A percentile compares a stretch with the other conserved stretches of the same genome.
Evolutionary conservation across 1,140 invertebrate species (phyloP).

Genomic region (Eupeodes corollae): DNA sequence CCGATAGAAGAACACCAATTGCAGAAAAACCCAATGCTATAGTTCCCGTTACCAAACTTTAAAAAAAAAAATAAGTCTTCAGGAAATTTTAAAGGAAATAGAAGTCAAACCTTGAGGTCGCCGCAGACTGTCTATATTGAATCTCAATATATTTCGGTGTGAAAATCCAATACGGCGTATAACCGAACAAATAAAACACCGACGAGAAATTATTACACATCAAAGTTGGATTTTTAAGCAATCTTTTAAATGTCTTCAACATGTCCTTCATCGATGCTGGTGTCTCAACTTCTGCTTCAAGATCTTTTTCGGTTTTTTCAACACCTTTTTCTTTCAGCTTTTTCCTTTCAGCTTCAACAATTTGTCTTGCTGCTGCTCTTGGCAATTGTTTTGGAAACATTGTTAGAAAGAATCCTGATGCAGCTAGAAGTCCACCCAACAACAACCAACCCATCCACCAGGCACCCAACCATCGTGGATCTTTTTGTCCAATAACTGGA

Average conservation of each 20-base stretch:
- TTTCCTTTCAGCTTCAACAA: slow-evolving; percentile 31
- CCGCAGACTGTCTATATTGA: slow-evolving; percentile 60
- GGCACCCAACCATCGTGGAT: slow-evolving; percentile 64
- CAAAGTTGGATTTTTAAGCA: slow-evolving; percentile 52
- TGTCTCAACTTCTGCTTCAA: slow-evolving; percentile 7
- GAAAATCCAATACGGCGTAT: slow-evolving; percentile 64
- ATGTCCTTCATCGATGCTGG: slow-evolving; percentile 45
- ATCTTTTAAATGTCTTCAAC: slow-evolving; percentile 48
- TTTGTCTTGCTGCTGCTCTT: slow-evolving; percentile 44
- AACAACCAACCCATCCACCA: slow-evolving; percentile 74
- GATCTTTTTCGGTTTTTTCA: slow-evolving; percentile 16
- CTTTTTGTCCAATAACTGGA: slow-evolving; percentile 53
- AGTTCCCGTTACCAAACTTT: slow-evolving; percentile 53
- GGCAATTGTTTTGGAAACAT: slow-evolving; percentile 56
- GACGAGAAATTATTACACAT: slow-evolving; percentile 57
- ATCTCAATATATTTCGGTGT: slow-evolving; percentile 67
- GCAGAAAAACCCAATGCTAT: slow-evolving; percentile 62
- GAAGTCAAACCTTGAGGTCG: slow-evolving; percentile 42
- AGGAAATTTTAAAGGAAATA: no score
- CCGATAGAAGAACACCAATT: slow-evolving; percentile 56
- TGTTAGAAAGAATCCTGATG: slow-evolving; percentile 50
- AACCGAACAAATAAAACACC: slow-evolving; percentile 58
- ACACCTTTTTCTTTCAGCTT: slow-evolving; percentile 18
- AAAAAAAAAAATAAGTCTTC: slow-evolving; percentile 1
- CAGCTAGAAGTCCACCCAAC: slow-evolving; percentile 48